A percentile compares a stretch with the other conserved stretches of the same genome.
Evolutionary conservation across 1,140 invertebrate genomes (phyloP).

Genomic region (Dreissena rostriformis): DNA sequence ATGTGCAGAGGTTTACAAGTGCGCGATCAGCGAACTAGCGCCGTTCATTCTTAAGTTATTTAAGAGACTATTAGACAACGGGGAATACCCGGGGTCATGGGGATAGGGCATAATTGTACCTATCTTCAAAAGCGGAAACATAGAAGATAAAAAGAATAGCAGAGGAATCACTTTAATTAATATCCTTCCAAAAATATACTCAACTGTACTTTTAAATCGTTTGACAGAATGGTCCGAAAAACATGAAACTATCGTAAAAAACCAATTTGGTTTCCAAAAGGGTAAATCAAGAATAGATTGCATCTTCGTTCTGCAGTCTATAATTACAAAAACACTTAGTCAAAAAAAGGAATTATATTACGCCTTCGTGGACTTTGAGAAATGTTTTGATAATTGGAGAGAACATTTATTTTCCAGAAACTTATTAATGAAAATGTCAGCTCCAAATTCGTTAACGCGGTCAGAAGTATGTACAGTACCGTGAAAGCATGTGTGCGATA

Average conservation of each 20-base stretch:
- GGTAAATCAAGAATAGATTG: slow-evolving; percentile 15
- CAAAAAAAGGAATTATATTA: slow-evolving; percentile 20
- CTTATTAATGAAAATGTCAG: no score
- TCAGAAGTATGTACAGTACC: slow-evolving; percentile 6
- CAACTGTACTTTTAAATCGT: slow-evolving; percentile 23
- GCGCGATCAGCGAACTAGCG: not conserved
- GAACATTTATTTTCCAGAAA: slow-evolving; percentile 9
- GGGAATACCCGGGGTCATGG: slow-evolving; percentile 6
- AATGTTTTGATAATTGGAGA: slow-evolving; percentile 35
- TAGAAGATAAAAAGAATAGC: slow-evolving; percentile 20
- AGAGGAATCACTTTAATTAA: slow-evolving; percentile 22
- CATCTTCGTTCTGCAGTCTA: slow-evolving; percentile 18
- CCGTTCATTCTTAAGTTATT: not conserved
- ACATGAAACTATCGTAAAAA: not conserved
- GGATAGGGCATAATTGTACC: slow-evolving; percentile 24
- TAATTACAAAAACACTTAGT: slow-evolving; percentile 21
- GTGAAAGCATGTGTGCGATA: slow-evolving; percentile 13
- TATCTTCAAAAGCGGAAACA: not conserved
- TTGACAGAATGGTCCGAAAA: slow-evolving; percentile 26
- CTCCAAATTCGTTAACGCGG: not conserved
- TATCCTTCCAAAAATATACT: slow-evolving; percentile 1
- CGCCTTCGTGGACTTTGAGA: slow-evolving; percentile 23
- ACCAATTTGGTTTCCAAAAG: not conserved
- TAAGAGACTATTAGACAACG: slow-evolving; percentile 10
- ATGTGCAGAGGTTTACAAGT: slow-evolving; percentile 5